phyloP scores from a whole-genome alignment of 2,113 vertebrate species.

The Vulpes vulpes region DNA sequence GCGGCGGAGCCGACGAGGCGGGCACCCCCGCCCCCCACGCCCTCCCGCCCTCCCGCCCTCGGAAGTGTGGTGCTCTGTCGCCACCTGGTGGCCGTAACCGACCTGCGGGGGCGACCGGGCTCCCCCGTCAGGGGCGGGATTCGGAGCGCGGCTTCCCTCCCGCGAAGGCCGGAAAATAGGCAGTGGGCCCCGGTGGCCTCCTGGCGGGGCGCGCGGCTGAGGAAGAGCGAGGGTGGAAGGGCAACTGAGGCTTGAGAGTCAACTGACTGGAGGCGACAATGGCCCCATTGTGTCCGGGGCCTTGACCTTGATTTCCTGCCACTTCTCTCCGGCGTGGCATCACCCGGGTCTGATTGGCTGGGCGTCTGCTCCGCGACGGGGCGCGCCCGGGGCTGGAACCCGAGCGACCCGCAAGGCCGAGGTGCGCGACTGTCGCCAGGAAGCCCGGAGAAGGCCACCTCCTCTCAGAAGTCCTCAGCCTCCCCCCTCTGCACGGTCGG shows the following conservation, averaged over 20 bases:
- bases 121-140: neutral
- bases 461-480: neutral
- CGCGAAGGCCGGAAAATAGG: neutral
- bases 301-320: slow-evolving; percentile 83
- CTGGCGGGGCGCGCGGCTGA: slow-evolving; percentile 3
- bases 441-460: neutral
- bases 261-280: slow-evolving; percentile 74
- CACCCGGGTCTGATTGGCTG: slow-evolving; percentile 73
- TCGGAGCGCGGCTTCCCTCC: neutral
- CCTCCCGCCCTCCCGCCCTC: neutral
- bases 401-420: neutral
- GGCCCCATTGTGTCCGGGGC: slow-evolving; percentile 75
- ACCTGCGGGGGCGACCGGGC: neutral
- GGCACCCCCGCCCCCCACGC: neutral
- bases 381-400: slow-evolving; percentile 44
- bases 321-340: slow-evolving; percentile 73
- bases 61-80: slow-evolving; percentile 63
- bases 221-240: slow-evolving; percentile 50
- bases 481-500: neutral
- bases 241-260: slow-evolving; percentile 76
- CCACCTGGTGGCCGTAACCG: slow-evolving; percentile 69
- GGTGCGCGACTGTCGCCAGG: neutral
- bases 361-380: slow-evolving; percentile 33
- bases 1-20: too few relatives aligned
- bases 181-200: slow-evolving; percentile 48